Evolutionary conservation across 2,888 invertebrate genomes (phyloP).

Genomic region (Notodonta dromedarius): DNA sequence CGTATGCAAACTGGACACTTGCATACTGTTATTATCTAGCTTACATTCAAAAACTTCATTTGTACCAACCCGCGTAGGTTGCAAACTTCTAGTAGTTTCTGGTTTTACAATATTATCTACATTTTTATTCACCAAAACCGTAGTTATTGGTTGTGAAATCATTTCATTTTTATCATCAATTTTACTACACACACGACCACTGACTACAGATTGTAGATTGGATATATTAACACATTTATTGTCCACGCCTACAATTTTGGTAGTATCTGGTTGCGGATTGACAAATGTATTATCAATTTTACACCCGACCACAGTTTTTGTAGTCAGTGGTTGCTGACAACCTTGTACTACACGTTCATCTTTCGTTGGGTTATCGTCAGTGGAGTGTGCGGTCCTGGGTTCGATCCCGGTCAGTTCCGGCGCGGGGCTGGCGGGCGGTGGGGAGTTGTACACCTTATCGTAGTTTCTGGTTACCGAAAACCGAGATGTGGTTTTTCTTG

Average conservation of each 20-base stretch:
- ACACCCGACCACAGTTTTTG: background rate
- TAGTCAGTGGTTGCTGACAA: background rate
- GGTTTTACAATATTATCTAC: background rate
- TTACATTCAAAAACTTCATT: background rate
- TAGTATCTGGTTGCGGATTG: background rate
- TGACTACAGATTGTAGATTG: background rate
- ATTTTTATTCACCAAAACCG: background rate
- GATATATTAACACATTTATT: background rate
- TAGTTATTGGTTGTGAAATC: background rate
- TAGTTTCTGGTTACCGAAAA: constrained; percentile 79
- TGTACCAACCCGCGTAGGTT: background rate
- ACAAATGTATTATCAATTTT: background rate
- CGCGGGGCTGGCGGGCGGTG: constrained; percentile 36
- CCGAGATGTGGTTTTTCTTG: constrained; percentile 72
- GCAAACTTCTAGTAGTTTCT: background rate
- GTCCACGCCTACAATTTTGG: background rate
- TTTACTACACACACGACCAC: background rate
- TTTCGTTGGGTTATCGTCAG: background rate
- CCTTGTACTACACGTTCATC: background rate
- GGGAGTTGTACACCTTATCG: constrained; percentile 64
- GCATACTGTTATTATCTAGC: background rate
- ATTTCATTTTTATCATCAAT: background rate
- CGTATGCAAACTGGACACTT: background rate
- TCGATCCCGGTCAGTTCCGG: constrained; percentile 2
- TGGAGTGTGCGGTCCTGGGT: background rate